phyloP scores from a whole-genome alignment of 2,797 vertebrate species.

The Paguma larvata region DNA sequence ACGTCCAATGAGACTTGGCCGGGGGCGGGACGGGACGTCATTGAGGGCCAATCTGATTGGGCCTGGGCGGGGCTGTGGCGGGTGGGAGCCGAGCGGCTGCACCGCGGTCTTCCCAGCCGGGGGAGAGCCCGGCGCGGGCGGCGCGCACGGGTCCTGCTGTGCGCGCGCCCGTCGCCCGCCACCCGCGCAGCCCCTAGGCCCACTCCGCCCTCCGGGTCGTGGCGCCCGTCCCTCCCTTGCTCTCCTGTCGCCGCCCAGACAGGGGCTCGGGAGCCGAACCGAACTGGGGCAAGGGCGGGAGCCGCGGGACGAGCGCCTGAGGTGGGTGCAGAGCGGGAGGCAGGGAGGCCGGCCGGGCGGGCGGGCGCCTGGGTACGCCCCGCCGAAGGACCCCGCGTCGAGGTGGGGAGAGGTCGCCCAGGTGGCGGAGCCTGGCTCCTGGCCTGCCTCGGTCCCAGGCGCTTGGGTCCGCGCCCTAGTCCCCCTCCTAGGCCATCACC shows the following conservation, averaged over 20 bases:
- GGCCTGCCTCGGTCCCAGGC: not conserved
- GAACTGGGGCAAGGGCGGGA: slow-evolving; percentile 57
- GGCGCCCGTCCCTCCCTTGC: not conserved
- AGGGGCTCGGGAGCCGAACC: not conserved
- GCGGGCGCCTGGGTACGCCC: not conserved
- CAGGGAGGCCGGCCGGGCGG: slow-evolving; percentile 23
- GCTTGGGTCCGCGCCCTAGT: not conserved
- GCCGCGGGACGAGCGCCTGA: slow-evolving; percentile 63
- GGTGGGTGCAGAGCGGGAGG: slow-evolving; percentile 72
- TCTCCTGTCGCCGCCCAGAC: not conserved
- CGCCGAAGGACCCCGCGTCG: not conserved
- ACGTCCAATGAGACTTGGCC: slow-evolving; percentile 61
- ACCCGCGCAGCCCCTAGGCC: not conserved
- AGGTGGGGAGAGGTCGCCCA: not conserved
- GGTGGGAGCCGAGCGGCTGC: not conserved
- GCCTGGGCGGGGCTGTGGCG: slow-evolving; percentile 1
- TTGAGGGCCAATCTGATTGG: slow-evolving; percentile 37
- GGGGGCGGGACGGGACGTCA: slow-evolving; percentile 1
- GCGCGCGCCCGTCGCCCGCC: not conserved
- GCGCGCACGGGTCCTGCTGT: not conserved
- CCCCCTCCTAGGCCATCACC: not conserved
- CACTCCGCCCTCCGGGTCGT: not conserved
- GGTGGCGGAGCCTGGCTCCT: not conserved
- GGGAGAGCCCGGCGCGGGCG: slow-evolving; percentile 27
- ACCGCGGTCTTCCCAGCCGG: not conserved